These are phyloP conservation scores for Cantharis flavilabris DNA, from an alignment of 2,888 invertebrate species.

Conservation along the genomic window DNA sequence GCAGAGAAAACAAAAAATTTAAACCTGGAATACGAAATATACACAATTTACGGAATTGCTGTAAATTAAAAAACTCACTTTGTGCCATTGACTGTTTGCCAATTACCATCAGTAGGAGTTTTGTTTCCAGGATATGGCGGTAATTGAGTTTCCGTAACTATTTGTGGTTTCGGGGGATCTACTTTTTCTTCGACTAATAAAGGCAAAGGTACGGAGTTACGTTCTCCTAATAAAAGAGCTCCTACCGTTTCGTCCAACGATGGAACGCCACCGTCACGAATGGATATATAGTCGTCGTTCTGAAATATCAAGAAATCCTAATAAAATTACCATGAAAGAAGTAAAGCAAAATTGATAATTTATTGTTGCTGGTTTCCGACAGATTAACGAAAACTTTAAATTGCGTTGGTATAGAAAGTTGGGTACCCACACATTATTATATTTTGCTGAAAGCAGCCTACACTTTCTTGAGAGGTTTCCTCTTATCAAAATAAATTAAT, in stretches of 20 bases:
- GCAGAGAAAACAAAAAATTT: slow-evolving; percentile 93
- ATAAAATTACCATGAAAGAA: background rate
- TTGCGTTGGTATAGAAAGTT: too few species aligned
- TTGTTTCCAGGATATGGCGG: slow-evolving; percentile 69
- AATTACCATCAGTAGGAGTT: slow-evolving; percentile 73
- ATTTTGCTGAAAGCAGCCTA: too few species aligned
- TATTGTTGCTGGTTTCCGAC: too few species aligned
- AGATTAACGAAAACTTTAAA: too few species aligned
- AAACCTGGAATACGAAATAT: slow-evolving; percentile 60
- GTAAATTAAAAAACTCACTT: slow-evolving; percentile 57
- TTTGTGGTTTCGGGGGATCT: slow-evolving; percentile 39
- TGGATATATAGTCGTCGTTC: slow-evolving; percentile 59
- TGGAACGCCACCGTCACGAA: slow-evolving; percentile 56
- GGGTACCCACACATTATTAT: too few species aligned
- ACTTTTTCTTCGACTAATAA: slow-evolving; percentile 34
- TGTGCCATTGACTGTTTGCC: slow-evolving; percentile 78
- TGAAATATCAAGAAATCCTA: slow-evolving; percentile 38
- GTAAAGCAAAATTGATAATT: too few species aligned
- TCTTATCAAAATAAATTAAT: background rate
- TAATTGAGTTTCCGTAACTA: slow-evolving; percentile 54
- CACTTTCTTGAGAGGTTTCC: background rate
- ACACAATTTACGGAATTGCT: background rate
- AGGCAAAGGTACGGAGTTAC: slow-evolving; percentile 29
- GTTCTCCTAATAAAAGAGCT: slow-evolving; percentile 47
- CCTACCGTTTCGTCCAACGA: slow-evolving; percentile 53